Percentiles rank a stretch among this genome's conserved stretches.
Conservation (phyloP, 2,797 vertebrate species). For the Phoeniculus purpureus region DNA sequence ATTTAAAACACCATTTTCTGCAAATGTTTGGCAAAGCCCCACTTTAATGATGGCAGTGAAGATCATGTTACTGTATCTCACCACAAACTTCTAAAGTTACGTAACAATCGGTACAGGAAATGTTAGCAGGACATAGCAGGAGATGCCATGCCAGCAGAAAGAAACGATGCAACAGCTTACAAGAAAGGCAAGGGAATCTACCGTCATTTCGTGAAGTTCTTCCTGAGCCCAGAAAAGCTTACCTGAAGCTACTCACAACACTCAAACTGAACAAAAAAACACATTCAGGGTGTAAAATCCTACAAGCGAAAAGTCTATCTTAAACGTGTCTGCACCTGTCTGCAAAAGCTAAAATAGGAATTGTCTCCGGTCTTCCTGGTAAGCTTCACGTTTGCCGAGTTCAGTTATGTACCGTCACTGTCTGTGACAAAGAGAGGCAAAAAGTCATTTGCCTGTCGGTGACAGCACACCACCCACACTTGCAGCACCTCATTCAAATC, state of each 20-base stretch:
- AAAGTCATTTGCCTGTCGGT: background rate
- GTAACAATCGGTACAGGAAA: background rate
- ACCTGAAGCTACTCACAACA: background rate
- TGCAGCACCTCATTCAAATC: background rate
- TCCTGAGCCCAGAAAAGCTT: background rate
- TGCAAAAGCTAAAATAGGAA: background rate
- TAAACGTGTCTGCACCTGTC: background rate
- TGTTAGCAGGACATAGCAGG: background rate
- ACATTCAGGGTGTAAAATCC: background rate
- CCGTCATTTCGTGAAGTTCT: background rate
- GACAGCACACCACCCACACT: background rate
- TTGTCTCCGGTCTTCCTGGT: background rate
- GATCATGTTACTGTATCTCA: background rate
- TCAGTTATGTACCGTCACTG: background rate
- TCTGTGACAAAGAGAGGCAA: background rate
- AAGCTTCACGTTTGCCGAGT: background rate
- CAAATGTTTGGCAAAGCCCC: slow-evolving; percentile 10
- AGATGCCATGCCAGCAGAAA: background rate
- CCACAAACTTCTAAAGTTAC: background rate
- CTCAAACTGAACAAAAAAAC: background rate
- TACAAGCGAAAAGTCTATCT: background rate
- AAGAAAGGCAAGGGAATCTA: background rate
- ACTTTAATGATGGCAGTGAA: background rate
- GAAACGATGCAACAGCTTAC: background rate
- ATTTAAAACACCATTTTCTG: slow-evolving; percentile 51